Percentiles rank a stretch among this genome's conserved stretches.
phyloP scores from a whole-genome alignment of 2,797 vertebrate species.

The Neosilurus mollespiculum region DNA sequence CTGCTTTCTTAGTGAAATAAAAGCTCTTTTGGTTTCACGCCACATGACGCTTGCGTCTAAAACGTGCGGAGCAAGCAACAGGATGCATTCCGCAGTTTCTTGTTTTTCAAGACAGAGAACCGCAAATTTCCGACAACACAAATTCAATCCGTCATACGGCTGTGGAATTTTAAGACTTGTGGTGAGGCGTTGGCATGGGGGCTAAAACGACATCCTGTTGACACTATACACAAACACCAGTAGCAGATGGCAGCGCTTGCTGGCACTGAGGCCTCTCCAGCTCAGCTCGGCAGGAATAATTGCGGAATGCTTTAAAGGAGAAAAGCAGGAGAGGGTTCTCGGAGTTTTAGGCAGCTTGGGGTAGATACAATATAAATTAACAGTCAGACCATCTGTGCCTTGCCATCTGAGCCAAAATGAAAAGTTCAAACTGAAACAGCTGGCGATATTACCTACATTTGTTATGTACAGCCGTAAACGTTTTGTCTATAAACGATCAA shows the following conservation, averaged over 20 bases:
- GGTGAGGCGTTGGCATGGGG: slow-evolving; percentile 18
- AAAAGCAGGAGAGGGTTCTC: slow-evolving; percentile 37
- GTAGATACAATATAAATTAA: slow-evolving; percentile 31
- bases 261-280: slow-evolving; percentile 22
- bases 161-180: slow-evolving; percentile 33
- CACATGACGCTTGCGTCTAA: neutral
- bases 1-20: neutral
- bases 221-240: slow-evolving; percentile 44
- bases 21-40: neutral
- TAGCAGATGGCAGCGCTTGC: slow-evolving; percentile 68
- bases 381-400: slow-evolving; percentile 48
- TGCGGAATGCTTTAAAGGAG: slow-evolving; percentile 30
- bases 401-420: slow-evolving; percentile 36
- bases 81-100: neutral
- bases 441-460: neutral
- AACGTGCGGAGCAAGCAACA: neutral
- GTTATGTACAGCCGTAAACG: neutral
- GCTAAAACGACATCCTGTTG: slow-evolving; percentile 24
- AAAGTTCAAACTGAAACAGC: slow-evolving; percentile 13
- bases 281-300: slow-evolving; percentile 29
- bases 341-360: slow-evolving; percentile 47
- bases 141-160: neutral
- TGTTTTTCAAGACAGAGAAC: neutral
- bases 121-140: neutral
- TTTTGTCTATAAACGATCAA: neutral